Evolutionary conservation across 2,888 invertebrate genomes (phyloP).

Genomic region (Hirudinaria manillensis): DNA sequence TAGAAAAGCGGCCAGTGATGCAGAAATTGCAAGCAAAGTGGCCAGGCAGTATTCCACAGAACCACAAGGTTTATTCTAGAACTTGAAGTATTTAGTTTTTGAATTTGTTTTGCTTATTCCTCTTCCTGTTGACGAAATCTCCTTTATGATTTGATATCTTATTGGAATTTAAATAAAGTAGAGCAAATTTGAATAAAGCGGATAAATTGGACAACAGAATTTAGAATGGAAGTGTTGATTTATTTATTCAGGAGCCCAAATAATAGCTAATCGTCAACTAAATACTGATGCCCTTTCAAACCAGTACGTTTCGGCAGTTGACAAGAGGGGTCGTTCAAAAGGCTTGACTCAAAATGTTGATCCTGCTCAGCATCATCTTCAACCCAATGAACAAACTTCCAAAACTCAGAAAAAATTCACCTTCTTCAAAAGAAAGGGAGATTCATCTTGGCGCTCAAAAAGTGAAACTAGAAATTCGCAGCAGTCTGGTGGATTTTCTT

Average conservation of each 20-base stretch:
- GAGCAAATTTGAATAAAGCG: too few species aligned
- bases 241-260: constrained; percentile 14
- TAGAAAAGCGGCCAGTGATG: constrained; percentile 24
- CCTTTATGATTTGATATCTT: too few species aligned
- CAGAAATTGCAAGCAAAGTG: constrained; percentile 26
- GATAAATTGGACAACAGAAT: too few species aligned
- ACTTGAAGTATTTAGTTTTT: background rate
- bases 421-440: constrained; percentile 21
- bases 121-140: background rate
- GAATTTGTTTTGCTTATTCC: background rate
- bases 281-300: background rate
- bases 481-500: background rate
- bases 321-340: background rate
- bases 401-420: constrained; percentile 25
- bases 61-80: constrained; percentile 14
- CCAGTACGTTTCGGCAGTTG: background rate
- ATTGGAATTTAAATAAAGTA: too few species aligned
- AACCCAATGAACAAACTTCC: background rate
- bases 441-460: constrained; percentile 15
- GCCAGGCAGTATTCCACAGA: constrained; percentile 26
- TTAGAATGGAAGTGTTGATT: too few species aligned
- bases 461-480: constrained; percentile 19
- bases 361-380: background rate
- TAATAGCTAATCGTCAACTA: constrained; percentile 32
- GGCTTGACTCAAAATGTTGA: background rate